Evolutionary conservation across 2,888 invertebrate species (phyloP).

Genomic region (Tipula helvola): DNA sequence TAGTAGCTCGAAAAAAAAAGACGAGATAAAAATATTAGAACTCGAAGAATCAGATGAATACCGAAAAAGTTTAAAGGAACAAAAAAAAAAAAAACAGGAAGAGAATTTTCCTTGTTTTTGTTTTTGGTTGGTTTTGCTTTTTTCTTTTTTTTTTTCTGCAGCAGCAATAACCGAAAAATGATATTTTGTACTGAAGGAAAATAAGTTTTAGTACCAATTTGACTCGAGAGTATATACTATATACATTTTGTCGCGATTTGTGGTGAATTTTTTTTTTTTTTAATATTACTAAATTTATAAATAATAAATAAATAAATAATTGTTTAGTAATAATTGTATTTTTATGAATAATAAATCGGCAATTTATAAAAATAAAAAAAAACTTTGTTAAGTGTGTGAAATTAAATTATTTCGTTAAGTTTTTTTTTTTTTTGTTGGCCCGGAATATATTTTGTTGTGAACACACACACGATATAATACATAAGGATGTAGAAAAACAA

Average conservation of each 20-base stretch:
- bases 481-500: background rate
- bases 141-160: background rate
- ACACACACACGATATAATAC: background rate
- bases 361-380: background rate
- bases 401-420: too few species aligned
- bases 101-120: background rate
- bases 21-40: too few species aligned
- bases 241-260: background rate
- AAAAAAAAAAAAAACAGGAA: background rate
- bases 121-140: background rate
- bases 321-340: background rate
- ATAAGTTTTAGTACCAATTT: conserved; percentile 8
- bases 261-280: background rate
- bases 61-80: background rate
- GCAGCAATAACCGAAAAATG: background rate
- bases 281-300: background rate
- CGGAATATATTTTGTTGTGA: background rate
- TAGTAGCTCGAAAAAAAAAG: too few species aligned
- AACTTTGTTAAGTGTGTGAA: background rate
- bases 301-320: background rate
- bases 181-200: conserved; percentile 4
- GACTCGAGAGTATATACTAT: conserved; percentile 7
- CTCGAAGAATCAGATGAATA: background rate
- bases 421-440: background rate
- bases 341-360: background rate